Evolutionary conservation across 2,797 vertebrate genomes (phyloP).

Genomic region (Sitta carolinensis): DNA sequence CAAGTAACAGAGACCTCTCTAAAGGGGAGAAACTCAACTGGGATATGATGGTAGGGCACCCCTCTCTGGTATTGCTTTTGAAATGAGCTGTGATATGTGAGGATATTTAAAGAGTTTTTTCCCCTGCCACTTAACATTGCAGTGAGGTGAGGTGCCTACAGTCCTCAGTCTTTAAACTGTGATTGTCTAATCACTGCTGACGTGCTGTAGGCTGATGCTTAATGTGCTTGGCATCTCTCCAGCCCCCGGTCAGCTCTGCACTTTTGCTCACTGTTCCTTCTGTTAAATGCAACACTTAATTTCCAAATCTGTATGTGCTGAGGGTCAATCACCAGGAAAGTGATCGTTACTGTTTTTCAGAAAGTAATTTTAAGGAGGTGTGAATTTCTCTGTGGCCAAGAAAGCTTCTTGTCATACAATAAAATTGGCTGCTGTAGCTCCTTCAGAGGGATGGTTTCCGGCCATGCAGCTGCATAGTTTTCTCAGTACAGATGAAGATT

Average conservation of each 20-base stretch:
- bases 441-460: not conserved
- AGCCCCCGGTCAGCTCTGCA: not conserved
- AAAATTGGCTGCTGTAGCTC: not conserved
- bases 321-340: not conserved
- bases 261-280: not conserved
- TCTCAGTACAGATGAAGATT: not conserved
- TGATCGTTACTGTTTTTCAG: not conserved
- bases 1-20: not conserved
- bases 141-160: constrained; percentile 11
- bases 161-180: not conserved
- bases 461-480: rapidly evolving
- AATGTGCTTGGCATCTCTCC: constrained; percentile 16
- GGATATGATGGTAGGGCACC: not conserved
- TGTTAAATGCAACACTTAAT: constrained; percentile 5
- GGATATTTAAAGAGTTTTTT: constrained; percentile 12
- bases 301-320: constrained; percentile 22
- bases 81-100: not conserved
- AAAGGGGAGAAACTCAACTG: not conserved
- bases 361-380: not conserved
- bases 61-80: not conserved
- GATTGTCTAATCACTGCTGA: not conserved
- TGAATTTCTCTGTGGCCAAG: not conserved
- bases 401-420: not conserved
- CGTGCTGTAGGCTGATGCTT: not conserved
- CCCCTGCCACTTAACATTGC: constrained; percentile 6